Base-by-base conservation (phyloP, 2,888 invertebrate genomes). In the Serrognathus titanus region DNA sequence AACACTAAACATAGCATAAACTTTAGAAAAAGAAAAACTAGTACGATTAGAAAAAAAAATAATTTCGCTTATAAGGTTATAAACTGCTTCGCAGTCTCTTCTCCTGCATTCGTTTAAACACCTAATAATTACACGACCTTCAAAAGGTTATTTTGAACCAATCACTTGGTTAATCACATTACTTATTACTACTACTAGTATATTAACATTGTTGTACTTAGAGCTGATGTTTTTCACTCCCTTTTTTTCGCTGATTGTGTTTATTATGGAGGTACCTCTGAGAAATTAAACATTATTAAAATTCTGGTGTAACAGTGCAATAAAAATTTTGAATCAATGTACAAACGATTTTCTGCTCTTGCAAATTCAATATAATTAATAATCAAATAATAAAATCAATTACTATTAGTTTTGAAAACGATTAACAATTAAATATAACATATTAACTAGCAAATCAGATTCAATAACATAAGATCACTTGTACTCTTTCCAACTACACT, bases 161-260 rank as follows among this genome's bases (percentile, higher is more conserved):
- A 50, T 49, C 61, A 61, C 46, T 59, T 54, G 71, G 72, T 72
- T 72, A 72, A 75, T 74, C 74, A 75, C 75, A 74, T 66, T 55
- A 16, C 50, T 45, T 49, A 16, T 55, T 55, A 49, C 49, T 55
- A 55, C 36, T 31, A 55, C 61, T 60, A 67, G 56, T 65, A 64
- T 67, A 69, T 9, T 51, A 52, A 51, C 48, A 57, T 43, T 45
- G 51, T 49, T 49, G 52, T 57, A 49, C 49, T 57, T 52, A 52
- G 51, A 57, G 24, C 24, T 31, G 24, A 31, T 31, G 24, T 31
- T 31, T 31, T 31, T 31, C 24, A 31, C 24, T 31, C 7, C 24
- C 24, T 5, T 31, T 31, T 24, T 31, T 31, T 31, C 24, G 24
- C 24, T 6, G 24, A 31, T 57, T 57, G 57, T 57, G 53, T 53